A percentile compares a stretch with the other conserved stretches of the same genome.
phyloP scores from a whole-genome alignment of 2,797 vertebrate species.

The Pseudomugil tenellus region DNA sequence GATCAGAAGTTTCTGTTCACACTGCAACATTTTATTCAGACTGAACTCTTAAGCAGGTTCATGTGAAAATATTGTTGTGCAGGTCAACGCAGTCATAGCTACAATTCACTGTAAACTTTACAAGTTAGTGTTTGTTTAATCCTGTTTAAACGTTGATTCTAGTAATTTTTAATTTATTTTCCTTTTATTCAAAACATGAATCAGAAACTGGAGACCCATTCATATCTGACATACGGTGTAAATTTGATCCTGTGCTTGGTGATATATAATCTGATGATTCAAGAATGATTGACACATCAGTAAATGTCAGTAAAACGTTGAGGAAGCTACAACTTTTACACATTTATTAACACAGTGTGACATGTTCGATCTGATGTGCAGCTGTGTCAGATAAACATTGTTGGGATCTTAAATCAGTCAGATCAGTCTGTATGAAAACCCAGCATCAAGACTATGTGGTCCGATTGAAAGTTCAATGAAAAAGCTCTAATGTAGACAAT shows the following conservation, averaged over 20 bases:
- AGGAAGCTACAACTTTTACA: not conserved
- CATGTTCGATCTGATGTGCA: not conserved
- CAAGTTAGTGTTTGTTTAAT: not conserved
- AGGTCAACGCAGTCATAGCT: too few species aligned
- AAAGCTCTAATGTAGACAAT: not conserved
- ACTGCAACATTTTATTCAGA: too few species aligned
- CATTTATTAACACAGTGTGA: too few species aligned
- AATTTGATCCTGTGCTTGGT: not conserved
- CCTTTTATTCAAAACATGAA: not conserved
- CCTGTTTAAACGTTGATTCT: too few species aligned
- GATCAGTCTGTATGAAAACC: too few species aligned
- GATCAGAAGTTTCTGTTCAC: too few species aligned
- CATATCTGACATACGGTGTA: not conserved
- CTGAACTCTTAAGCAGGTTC: too few species aligned
- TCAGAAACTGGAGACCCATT: not conserved
- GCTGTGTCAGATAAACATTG: not conserved
- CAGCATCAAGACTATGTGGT: too few species aligned
- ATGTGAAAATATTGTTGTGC: too few species aligned
- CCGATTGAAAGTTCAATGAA: not conserved
- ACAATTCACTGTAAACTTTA: too few species aligned
- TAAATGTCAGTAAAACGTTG: conserved; percentile 2
- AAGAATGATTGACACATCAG: not conserved
- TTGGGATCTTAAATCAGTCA: too few species aligned
- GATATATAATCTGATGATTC: not conserved
- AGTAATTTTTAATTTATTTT: too few species aligned